Conservation (phyloP, 2,888 invertebrate species). For the Drepanosiphum platanoidis region DNA sequence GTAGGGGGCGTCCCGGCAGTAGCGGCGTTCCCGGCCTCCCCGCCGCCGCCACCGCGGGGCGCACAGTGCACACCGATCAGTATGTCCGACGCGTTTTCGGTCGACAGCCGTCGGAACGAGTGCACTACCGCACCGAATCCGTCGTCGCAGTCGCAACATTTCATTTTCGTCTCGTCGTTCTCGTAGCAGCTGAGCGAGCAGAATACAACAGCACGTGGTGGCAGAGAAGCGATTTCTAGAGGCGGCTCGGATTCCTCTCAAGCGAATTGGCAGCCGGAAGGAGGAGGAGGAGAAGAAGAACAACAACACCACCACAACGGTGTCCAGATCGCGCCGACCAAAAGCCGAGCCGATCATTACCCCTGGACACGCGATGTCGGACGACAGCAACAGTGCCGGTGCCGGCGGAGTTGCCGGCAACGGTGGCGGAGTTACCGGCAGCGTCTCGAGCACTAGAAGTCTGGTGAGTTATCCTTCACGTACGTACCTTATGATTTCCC, state of each 20-base stretch:
- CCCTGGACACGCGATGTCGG: slow-evolving; percentile 12
- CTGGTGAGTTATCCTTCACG: slow-evolving; percentile 43
- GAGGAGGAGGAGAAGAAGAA: background rate
- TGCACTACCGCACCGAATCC: background rate
- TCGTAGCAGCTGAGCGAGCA: background rate
- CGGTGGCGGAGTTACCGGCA: slow-evolving; percentile 16
- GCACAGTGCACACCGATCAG: slow-evolving; percentile 33
- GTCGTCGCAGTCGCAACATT: background rate
- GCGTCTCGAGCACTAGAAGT: slow-evolving; percentile 12
- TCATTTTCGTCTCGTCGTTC: background rate
- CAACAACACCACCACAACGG: too few relatives aligned
- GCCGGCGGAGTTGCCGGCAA: slow-evolving; percentile 17
- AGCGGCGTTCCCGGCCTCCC: background rate
- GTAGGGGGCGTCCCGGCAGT: background rate
- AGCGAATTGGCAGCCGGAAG: too few relatives aligned
- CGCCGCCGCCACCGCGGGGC: background rate
- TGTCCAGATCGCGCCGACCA: too few relatives aligned
- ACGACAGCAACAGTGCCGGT: slow-evolving; percentile 49
- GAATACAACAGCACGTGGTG: background rate
- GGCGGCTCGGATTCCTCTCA: too few relatives aligned
- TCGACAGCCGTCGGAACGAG: background rate
- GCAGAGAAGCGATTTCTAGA: too few relatives aligned
- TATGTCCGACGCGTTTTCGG: slow-evolving; percentile 52
- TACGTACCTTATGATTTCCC: too few relatives aligned
- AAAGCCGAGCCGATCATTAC: background rate